Evolutionary conservation across 2,797 vertebrate species (phyloP).

Genomic region (Crenichthys baileyi): DNA sequence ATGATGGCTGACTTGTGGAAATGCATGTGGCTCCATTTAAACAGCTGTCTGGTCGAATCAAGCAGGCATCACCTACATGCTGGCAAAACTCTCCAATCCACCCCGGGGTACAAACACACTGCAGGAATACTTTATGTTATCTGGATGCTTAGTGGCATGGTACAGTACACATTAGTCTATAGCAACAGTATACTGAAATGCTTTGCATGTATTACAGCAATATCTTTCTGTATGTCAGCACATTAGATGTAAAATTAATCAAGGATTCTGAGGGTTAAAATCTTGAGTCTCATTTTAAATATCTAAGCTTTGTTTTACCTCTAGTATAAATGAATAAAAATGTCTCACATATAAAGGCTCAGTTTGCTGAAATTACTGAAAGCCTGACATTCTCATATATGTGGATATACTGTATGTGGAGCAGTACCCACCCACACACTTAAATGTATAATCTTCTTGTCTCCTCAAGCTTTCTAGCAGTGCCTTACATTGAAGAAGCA

Average conservation of each 20-base stretch:
- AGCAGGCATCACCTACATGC: conserved; percentile 78
- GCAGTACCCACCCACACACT: background rate
- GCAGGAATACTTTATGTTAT: conserved; percentile 39
- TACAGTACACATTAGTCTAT: background rate
- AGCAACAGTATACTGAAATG: background rate
- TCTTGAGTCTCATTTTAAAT: conserved; percentile 12
- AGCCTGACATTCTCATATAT: background rate
- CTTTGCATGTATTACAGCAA: conserved; percentile 2
- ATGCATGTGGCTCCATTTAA: conserved; percentile 79
- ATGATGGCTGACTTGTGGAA: conserved; percentile 69
- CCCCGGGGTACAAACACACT: conserved; percentile 83
- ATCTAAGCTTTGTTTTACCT: background rate
- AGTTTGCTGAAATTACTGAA: conserved; percentile 9
- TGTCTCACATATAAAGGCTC: background rate
- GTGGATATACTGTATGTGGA: background rate
- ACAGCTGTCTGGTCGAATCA: conserved; percentile 78
- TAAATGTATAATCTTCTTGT: conserved; percentile 13
- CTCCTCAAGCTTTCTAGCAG: background rate
- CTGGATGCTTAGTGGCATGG: background rate
- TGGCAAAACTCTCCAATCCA: conserved; percentile 83
- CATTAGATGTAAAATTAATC: conserved; percentile 9
- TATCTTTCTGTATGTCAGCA: background rate
- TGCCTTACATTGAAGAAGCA: background rate
- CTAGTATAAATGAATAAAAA: conserved; percentile 8
- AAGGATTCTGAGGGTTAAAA: background rate